Evolutionary conservation across 2,888 invertebrate genomes (phyloP).

Genomic region (Drosophila peninsularis): DNA sequence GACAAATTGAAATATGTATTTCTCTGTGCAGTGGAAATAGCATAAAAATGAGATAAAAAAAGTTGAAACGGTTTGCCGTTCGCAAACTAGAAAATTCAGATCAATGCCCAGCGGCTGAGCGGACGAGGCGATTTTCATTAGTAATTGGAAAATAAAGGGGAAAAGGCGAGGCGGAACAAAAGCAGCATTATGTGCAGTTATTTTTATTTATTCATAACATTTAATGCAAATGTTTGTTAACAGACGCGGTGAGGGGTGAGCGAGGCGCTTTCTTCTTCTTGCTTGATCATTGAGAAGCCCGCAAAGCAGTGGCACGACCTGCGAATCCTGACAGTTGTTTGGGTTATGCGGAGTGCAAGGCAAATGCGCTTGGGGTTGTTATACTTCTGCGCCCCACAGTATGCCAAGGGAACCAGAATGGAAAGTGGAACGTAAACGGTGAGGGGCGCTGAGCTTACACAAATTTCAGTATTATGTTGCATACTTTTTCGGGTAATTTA

Average conservation of each 20-base stretch:
- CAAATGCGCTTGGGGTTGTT: constrained; percentile 71
- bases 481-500: constrained; percentile 74
- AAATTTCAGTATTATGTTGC: constrained; percentile 77
- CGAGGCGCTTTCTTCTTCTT: constrained; percentile 3
- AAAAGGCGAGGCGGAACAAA: constrained; percentile 28
- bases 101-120: constrained; percentile 46
- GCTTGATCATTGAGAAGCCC: constrained; percentile 8
- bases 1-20: constrained; percentile 43
- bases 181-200: constrained; percentile 43
- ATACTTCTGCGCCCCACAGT: constrained; percentile 10
- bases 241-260: constrained; percentile 7
- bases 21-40: constrained; percentile 5
- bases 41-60: constrained; percentile 12
- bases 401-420: constrained; percentile 21
- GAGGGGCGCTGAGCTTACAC: constrained; percentile 54
- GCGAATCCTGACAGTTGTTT: constrained; percentile 57
- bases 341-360: constrained; percentile 52
- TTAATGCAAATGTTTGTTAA: constrained; percentile 62
- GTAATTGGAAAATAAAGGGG: constrained; percentile 17
- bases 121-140: constrained; percentile 53
- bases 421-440: background rate
- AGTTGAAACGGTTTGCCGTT: background rate
- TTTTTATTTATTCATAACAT: constrained; percentile 66
- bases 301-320: constrained; percentile 19
- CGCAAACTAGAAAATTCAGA: constrained; percentile 7